Evolutionary conservation across 2,888 invertebrate genomes (phyloP).

Genomic region (Lepidocyrtoides sp.): DNA sequence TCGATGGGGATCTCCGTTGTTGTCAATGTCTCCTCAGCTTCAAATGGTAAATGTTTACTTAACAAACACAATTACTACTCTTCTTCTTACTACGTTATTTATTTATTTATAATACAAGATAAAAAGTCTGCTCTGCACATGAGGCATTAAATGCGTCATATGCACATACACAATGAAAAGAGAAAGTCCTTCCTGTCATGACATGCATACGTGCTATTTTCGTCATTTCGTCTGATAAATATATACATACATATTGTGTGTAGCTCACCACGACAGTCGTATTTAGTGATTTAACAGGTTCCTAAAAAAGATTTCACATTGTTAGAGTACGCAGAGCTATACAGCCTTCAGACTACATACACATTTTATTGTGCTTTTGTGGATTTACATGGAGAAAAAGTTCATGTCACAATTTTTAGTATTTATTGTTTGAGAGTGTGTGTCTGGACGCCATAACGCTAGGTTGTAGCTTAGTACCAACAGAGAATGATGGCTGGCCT

Average conservation of each 20-base stretch:
- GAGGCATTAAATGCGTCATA: neutral
- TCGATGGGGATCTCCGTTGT: conserved; percentile 84
- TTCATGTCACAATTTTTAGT: conserved; percentile 10
- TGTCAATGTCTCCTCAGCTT: conserved; percentile 85
- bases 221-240: neutral
- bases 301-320: neutral
- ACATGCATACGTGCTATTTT: conserved; percentile 15
- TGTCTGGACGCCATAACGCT: neutral
- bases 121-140: neutral
- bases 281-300: conserved; percentile 38
- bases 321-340: neutral
- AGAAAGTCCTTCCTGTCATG: neutral
- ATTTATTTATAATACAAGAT: neutral
- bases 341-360: neutral
- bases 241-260: neutral
- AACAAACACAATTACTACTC: conserved; percentile 72
- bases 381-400: conserved; percentile 2
- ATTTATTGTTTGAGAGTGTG: conserved; percentile 13
- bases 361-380: neutral
- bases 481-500: too few species aligned
- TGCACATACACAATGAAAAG: conserved; percentile 4
- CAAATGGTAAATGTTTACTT: conserved; percentile 83
- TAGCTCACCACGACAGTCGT: neutral
- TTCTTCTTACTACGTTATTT: neutral
- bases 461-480: neutral